A percentile compares a stretch with the other conserved stretches of the same genome.
Conservation (phyloP, 2,797 vertebrate species). For the Cuniculus paca region DNA sequence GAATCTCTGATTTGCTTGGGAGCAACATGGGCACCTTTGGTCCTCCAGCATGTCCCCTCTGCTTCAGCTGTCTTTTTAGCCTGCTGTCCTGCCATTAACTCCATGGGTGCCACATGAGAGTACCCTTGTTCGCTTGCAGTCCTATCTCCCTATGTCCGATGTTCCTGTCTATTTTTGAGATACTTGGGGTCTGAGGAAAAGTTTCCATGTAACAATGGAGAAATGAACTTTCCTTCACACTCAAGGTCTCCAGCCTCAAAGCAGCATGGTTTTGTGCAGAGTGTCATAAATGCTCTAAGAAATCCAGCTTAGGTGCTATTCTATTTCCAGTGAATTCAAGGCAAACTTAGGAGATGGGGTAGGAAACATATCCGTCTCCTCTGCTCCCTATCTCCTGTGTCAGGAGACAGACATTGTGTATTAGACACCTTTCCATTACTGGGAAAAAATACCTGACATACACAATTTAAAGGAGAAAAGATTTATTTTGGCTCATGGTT, state of each 20-base stretch:
- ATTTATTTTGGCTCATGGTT: neutral
- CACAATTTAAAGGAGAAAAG: neutral
- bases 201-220: neutral
- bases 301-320: neutral
- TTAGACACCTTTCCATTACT: neutral
- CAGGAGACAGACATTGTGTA: neutral
- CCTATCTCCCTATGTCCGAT: neutral
- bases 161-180: neutral
- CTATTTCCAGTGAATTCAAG: neutral
- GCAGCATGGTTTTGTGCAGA: neutral
- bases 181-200: neutral
- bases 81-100: no score
- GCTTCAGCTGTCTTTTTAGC: no score
- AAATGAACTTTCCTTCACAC: neutral
- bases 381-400: neutral
- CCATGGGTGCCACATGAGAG: neutral
- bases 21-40: neutral
- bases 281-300: neutral
- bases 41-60: accelerated
- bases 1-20: neutral
- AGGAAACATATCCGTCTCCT: neutral
- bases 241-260: neutral
- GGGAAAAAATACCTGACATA: neutral
- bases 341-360: neutral
- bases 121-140: accelerated